These are phyloP conservation scores for Agonum fuliginosum DNA, from an alignment of 2,888 invertebrate species.

Conservation along the genomic window DNA sequence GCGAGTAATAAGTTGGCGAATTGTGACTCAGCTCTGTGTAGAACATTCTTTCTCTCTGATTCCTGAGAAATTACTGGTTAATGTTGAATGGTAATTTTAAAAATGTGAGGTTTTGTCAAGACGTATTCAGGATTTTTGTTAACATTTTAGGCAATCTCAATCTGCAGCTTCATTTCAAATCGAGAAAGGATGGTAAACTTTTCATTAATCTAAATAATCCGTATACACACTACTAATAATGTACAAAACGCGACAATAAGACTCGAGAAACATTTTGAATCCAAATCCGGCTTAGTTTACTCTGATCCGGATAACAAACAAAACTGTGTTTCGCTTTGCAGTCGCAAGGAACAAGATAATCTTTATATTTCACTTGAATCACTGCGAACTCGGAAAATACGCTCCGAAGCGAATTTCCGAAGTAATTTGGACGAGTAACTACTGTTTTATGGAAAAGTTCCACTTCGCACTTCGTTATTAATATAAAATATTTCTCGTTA, in stretches of 20 bases:
- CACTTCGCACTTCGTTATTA: slow-evolving; percentile 19
- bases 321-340: slow-evolving; percentile 25
- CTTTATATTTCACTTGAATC: slow-evolving; percentile 43
- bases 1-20: too few relatives aligned
- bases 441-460: slow-evolving; percentile 18
- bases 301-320: slow-evolving; percentile 43
- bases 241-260: slow-evolving; percentile 12
- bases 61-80: too few relatives aligned
- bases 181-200: background rate
- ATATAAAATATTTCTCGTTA: slow-evolving; percentile 11
- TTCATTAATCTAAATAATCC: slow-evolving; percentile 35
- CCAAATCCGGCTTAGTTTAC: slow-evolving; percentile 34
- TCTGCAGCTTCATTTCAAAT: background rate
- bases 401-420: background rate
- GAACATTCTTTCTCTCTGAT: too few relatives aligned
- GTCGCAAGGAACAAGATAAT: slow-evolving; percentile 29
- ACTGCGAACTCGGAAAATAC: background rate
- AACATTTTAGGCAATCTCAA: too few relatives aligned
- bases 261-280: slow-evolving; percentile 35
- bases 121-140: too few relatives aligned
- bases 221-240: slow-evolving; percentile 13
- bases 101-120: too few relatives aligned
- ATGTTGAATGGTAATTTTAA: too few relatives aligned
- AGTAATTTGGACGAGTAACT: slow-evolving; percentile 1
- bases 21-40: too few relatives aligned